These are phyloP conservation scores for Tetragnatha montana DNA, from an alignment of 2,888 invertebrate genomes.

Conservation along the genomic window DNA sequence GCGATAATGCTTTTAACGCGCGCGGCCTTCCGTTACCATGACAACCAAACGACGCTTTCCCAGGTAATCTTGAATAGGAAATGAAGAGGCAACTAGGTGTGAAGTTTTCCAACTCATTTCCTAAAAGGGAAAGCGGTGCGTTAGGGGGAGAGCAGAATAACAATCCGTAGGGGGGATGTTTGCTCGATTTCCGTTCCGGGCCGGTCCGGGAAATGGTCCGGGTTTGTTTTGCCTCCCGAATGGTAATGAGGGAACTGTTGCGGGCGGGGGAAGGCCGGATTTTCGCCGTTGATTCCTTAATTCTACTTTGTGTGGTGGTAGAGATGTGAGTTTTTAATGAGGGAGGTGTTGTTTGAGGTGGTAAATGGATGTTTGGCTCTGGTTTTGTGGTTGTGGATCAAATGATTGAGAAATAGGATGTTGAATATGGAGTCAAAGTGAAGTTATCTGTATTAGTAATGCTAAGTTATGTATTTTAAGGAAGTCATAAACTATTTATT, in stretches of 20 bases:
- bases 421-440: too few relatives aligned
- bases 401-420: too few relatives aligned
- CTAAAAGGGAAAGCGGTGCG: slow-evolving; percentile 27
- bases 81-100: slow-evolving; percentile 57
- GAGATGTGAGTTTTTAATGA: too few relatives aligned
- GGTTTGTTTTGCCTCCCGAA: too few relatives aligned
- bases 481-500: too few relatives aligned
- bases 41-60: slow-evolving; percentile 32
- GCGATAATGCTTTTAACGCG: slow-evolving; percentile 46
- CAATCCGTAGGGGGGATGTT: neutral
- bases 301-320: too few relatives aligned
- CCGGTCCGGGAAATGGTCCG: neutral
- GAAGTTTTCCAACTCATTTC: slow-evolving; percentile 68
- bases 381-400: too few relatives aligned
- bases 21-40: slow-evolving; percentile 36
- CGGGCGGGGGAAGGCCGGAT: neutral
- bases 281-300: neutral
- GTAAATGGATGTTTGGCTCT: too few relatives aligned
- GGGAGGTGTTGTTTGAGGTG: too few relatives aligned
- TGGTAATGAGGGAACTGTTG: neutral
- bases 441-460: too few relatives aligned
- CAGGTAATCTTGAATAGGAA: slow-evolving; percentile 57
- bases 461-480: too few relatives aligned
- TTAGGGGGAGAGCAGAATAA: slow-evolving; percentile 14
- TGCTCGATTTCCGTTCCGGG: slow-evolving; percentile 1